A percentile compares a stretch with the other conserved stretches of the same genome.
Evolutionary conservation across 64 coral and sea anemone species (phyloP).

Genomic region (Porites australiensis): DNA sequence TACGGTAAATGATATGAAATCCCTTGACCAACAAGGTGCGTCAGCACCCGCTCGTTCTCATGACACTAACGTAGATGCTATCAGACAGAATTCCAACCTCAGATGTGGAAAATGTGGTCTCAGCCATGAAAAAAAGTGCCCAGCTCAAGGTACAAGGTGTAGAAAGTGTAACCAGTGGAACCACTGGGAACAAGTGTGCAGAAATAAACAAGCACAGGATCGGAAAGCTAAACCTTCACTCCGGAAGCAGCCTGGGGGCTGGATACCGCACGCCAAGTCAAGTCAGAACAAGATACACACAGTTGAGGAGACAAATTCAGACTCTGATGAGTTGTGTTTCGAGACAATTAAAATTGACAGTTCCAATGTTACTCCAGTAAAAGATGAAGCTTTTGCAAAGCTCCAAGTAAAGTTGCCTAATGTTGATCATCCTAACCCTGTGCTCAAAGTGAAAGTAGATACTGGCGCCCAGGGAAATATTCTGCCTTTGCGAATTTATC

Average conservation of each 20-base stretch:
- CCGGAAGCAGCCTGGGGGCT: not conserved
- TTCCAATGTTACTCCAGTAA: not conserved
- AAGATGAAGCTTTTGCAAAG: slow-evolving; percentile 21
- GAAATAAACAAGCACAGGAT: not conserved
- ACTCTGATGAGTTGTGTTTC: not conserved
- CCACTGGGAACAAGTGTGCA: too few species aligned
- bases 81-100: not conserved
- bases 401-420: not conserved
- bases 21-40: not conserved
- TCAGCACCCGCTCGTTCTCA: too few species aligned
- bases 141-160: too few species aligned
- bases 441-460: slow-evolving; percentile 47
- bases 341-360: not conserved
- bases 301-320: not conserved
- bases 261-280: not conserved
- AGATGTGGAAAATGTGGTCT: too few species aligned
- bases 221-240: not conserved
- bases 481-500: slow-evolving; percentile 32
- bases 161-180: too few species aligned
- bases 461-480: slow-evolving; percentile 41
- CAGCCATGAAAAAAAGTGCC: too few species aligned
- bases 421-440: not conserved
- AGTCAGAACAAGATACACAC: not conserved
- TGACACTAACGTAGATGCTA: not conserved
- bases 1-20: slow-evolving; percentile 33